Conservation (phyloP, 2,113 vertebrate species). For the sheep (Ovis aries) region ARS-UI_Ramb_v3.0 NC_056055.1:175566501-175567000, state of each 20-base stretch:
- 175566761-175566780: not conserved
- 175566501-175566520: not conserved
- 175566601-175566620: not conserved
- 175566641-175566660: not conserved
- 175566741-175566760: not conserved
- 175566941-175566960: not conserved
- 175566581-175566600: slow-evolving; percentile 38
- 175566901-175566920: not conserved
- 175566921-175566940: not conserved
- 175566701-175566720: not conserved
- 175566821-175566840: not conserved
- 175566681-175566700: slow-evolving; percentile 12
- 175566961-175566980: not conserved
- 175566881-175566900: not conserved
- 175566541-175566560: not conserved
- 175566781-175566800: not conserved
- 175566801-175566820: not conserved
- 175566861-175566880: not conserved
- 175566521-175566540: not conserved
- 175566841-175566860: not conserved
- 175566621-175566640: not conserved
- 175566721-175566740: slow-evolving; percentile 36
- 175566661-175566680: not conserved
- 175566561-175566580: not conserved
- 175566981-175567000: not conserved